Evolutionary conservation across 2,113 vertebrate genomes (phyloP), one percentile per base, ranked within the genome.

Genomic region (Myrmecobius fasciatus): DNA sequence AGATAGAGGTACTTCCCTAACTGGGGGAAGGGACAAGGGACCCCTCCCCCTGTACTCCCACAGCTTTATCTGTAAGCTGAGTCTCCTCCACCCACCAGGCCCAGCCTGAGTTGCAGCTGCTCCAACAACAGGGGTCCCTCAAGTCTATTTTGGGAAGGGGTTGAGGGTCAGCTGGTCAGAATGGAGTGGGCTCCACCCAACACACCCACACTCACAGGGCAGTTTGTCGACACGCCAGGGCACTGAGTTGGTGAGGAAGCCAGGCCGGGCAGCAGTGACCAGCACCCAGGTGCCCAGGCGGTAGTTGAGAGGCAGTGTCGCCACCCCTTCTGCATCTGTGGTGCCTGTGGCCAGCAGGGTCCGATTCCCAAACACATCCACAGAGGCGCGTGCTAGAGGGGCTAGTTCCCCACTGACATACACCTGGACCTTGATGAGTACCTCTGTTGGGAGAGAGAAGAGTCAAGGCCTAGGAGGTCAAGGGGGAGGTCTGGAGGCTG

Each of bases 391-490:
- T 0, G 98, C 96, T 98, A 99, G 94, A 3, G 99, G 99, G 0
- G 99, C 99, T 96, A 99, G 98, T 91, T 99, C 99, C 47, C 99
- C 99, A 14, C 99, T 99, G 98, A 99, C 99, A 0, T 99, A 99
- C 91, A 99, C 99, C 98, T 99, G 99, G 90, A 99, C 99, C 98
- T 99, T 99, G 96, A 99, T 99, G 97, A 99, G 99, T 97, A 99
- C 99, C 97, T 99, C 99, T 97, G 97, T 60, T 36, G 90, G 95
- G 56, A 48, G 89, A 48, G 95, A 83, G 6, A 96, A 0, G 20
- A 24, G 47, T 49, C 89, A 92, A 24, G 67, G 20, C 36, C 67
- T 22, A 83, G 43, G 88, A 52, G n/a, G 11, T 31, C 56, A 67
- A 60, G 36, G 28, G 12, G 28, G 14, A 92, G 7, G 28, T 31